Conservation (phyloP, 2,888 invertebrate genomes). For the Brachyptera risi region DNA sequence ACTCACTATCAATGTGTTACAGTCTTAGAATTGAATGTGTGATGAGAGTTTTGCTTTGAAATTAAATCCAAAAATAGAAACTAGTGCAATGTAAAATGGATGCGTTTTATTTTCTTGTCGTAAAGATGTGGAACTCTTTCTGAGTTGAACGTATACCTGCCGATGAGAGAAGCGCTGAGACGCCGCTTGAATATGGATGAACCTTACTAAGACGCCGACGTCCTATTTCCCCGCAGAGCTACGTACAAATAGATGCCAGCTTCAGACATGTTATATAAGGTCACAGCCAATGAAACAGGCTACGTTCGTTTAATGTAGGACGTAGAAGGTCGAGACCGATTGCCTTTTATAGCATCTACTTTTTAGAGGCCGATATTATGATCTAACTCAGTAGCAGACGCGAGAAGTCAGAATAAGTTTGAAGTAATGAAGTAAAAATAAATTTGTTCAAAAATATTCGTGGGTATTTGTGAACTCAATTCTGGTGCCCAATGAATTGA, state of each 20-base stretch:
- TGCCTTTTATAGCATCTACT: no score
- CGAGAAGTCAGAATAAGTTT: no score
- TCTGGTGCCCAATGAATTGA: no score
- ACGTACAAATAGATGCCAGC: slow-evolving; percentile 3
- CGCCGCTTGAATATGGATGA: slow-evolving; percentile 11
- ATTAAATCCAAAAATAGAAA: slow-evolving; percentile 7
- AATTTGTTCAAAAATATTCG: no score
- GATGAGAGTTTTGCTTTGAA: background rate
- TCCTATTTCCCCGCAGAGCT: background rate
- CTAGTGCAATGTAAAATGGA: slow-evolving; percentile 2
- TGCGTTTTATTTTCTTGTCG: slow-evolving; percentile 16
- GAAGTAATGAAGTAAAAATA: no score
- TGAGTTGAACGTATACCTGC: slow-evolving; percentile 15
- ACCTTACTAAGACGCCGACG: background rate
- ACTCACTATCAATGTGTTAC: no score
- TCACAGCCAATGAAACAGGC: background rate
- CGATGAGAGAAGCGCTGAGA: slow-evolving; percentile 14
- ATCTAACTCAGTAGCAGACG: no score
- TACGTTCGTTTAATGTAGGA: background rate
- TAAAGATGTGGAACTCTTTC: slow-evolving; percentile 4
- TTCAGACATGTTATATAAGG: background rate
- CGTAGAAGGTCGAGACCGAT: no score
- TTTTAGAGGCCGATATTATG: no score
- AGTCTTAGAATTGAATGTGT: no score
- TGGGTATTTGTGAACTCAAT: no score